These are phyloP conservation scores for Xiphorhynchus elegans DNA, from an alignment of 2,113 vertebrate species.

Conservation along the genomic window DNA sequence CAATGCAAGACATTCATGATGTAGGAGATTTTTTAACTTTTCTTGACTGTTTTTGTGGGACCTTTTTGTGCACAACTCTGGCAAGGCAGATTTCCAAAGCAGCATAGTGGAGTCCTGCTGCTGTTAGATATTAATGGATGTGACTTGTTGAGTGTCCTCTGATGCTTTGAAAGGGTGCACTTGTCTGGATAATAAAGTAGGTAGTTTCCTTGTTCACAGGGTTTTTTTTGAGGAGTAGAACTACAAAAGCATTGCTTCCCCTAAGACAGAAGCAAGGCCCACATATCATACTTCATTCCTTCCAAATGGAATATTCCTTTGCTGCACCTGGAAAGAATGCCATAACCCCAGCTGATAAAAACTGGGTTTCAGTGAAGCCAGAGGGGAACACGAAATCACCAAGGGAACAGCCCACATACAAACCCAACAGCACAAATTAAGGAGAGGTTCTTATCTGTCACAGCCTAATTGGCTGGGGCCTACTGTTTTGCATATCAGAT, in stretches of 20 bases:
- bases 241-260: not conserved
- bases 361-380: not conserved
- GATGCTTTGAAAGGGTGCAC: not conserved
- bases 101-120: not conserved
- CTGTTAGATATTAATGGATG: not conserved
- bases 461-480: not conserved
- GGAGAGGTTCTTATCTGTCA: not conserved
- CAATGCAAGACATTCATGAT: not conserved
- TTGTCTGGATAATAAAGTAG: not conserved
- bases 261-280: not conserved
- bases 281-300: not conserved
- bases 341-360: not conserved
- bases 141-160: not conserved
- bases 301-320: not conserved
- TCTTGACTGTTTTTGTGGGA: not conserved
- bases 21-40: not conserved
- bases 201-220: conserved; percentile 3
- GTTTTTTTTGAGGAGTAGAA: not conserved
- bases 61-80: not conserved
- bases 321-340: conserved; percentile 8
- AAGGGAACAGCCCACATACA: not conserved
- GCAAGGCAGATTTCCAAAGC: not conserved
- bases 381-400: not conserved
- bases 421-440: not conserved
- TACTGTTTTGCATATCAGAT: conserved; percentile 8